Evolutionary conservation across 2,797 vertebrate species (phyloP).

Genomic region (Meriones psammophilus): DNA sequence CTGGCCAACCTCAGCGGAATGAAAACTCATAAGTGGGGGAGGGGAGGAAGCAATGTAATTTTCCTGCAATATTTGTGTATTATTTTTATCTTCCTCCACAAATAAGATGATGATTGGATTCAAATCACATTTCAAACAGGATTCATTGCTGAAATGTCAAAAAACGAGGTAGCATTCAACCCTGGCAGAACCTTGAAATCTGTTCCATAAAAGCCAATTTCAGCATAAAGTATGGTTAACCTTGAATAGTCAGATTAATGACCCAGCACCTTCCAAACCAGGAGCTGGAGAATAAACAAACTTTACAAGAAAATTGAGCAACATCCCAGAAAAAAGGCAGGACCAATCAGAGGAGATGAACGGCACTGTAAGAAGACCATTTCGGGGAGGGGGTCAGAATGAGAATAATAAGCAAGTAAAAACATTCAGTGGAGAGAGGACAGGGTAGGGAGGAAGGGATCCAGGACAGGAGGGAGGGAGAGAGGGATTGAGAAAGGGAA

Average conservation of each 20-base stretch:
- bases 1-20: slow-evolving; percentile 50
- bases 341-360: slow-evolving; percentile 75
- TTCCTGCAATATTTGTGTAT: slow-evolving; percentile 74
- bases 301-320: slow-evolving; percentile 84
- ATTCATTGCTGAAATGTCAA: slow-evolving; percentile 86
- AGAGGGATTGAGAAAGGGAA: background rate
- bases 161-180: slow-evolving; percentile 80
- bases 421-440: background rate
- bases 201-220: slow-evolving; percentile 86
- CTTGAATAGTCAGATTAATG: slow-evolving; percentile 85
- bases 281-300: slow-evolving; percentile 86
- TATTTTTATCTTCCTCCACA: slow-evolving; percentile 81
- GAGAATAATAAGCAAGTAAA: background rate
- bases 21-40: background rate
- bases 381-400: background rate
- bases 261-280: slow-evolving; percentile 77
- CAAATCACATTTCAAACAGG: slow-evolving; percentile 82
- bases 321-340: slow-evolving; percentile 77
- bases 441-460: background rate
- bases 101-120: slow-evolving; percentile 80
- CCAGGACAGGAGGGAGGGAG: background rate
- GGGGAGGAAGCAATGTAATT: slow-evolving; percentile 59
- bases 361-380: slow-evolving; percentile 35
- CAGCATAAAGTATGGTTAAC: slow-evolving; percentile 86
- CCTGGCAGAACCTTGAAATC: slow-evolving; percentile 82